phyloP scores from a whole-genome alignment of 1,140 invertebrate species.

The Cotesia vestalis region DNA sequence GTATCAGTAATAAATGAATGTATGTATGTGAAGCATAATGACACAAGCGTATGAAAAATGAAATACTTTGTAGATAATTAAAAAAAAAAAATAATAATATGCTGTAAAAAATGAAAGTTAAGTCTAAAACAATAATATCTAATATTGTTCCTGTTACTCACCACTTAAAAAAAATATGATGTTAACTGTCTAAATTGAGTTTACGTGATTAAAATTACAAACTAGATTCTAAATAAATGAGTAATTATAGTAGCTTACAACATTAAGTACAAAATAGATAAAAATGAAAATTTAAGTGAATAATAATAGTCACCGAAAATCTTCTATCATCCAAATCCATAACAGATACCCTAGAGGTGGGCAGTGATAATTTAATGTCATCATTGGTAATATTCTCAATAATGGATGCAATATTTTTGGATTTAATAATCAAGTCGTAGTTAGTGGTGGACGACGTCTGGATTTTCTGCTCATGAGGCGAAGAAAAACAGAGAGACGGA shows the following conservation, averaged over 20 bases:
- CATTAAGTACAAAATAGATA: no score
- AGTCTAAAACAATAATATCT: no score
- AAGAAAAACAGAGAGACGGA: constrained; percentile 49
- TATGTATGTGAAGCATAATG: constrained; percentile 19
- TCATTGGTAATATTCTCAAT: constrained; percentile 80
- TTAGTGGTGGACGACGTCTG: constrained; percentile 60
- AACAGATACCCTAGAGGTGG: constrained; percentile 62
- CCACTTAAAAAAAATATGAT: not conserved
- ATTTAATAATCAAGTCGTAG: constrained; percentile 71
- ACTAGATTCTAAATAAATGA: no score
- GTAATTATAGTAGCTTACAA: no score
- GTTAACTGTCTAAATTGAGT: constrained; percentile 27
- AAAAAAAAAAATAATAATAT: no score
- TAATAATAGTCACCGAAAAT: constrained; percentile 68
- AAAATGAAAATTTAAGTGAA: no score
- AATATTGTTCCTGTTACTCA: no score
- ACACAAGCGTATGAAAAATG: no score
- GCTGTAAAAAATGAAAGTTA: no score
- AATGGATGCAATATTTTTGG: constrained; percentile 77
- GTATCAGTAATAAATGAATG: constrained; percentile 28
- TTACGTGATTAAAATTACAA: no score
- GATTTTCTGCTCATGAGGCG: constrained; percentile 51
- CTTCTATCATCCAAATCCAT: constrained; percentile 58
- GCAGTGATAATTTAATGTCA: constrained; percentile 63
- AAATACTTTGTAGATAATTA: no score